Evolutionary conservation across 2,113 vertebrate genomes (phyloP).

Genomic region (Martes martes): DNA sequence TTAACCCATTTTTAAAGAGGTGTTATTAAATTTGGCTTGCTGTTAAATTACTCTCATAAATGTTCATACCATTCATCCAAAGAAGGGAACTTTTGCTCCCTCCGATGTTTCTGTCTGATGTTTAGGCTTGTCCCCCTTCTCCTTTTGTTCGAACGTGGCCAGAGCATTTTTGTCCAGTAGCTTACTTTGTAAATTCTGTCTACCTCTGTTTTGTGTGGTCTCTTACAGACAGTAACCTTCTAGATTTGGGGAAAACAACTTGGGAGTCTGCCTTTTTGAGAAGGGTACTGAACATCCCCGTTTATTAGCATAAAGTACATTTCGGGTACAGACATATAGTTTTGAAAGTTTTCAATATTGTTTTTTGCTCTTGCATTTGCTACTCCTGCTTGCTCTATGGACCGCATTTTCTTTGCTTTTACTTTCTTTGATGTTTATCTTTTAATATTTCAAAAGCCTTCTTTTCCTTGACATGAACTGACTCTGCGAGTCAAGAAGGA

Average conservation of each 20-base stretch:
- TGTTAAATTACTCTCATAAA: background rate
- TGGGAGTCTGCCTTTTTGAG: constrained; percentile 10
- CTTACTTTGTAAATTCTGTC: background rate
- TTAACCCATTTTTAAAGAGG: background rate
- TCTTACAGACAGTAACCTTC: background rate
- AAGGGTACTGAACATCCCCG: background rate
- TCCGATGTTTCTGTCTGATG: background rate
- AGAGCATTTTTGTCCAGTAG: background rate
- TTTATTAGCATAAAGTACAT: background rate
- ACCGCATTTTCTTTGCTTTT: constrained; percentile 49
- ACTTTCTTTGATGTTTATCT: constrained; percentile 56
- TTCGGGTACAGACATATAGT: constrained; percentile 35
- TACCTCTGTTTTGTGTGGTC: background rate
- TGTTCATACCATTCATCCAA: background rate
- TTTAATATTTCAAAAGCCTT: constrained; percentile 46
- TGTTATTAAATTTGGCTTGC: background rate
- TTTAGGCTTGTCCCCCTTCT: background rate
- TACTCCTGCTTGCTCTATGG: constrained; percentile 13
- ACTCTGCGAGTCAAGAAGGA: constrained; percentile 20
- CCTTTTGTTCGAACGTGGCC: background rate
- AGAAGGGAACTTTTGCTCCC: background rate
- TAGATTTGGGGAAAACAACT: background rate
- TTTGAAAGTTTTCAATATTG: constrained; percentile 10
- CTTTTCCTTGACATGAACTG: background rate
- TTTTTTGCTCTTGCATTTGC: background rate